phyloP scores from a whole-genome alignment of 2,888 invertebrate genomes.

The Stenodera caucasica region DNA sequence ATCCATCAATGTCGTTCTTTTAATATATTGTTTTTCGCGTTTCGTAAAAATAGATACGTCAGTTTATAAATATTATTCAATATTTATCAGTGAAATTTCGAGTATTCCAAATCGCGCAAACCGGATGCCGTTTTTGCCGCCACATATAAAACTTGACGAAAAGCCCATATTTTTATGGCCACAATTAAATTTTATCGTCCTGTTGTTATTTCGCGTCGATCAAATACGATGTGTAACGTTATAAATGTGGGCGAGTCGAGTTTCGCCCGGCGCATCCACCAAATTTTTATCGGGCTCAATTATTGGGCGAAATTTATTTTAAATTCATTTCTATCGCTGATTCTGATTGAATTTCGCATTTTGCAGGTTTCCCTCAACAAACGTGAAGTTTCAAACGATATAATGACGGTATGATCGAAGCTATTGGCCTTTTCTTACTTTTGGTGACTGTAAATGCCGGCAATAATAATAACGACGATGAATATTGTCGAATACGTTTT shows the following conservation, averaged over 20 bases:
- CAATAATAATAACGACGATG: constrained; percentile 47
- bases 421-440: constrained; percentile 53
- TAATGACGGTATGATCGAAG: constrained; percentile 54
- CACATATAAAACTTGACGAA: background rate
- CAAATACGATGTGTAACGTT: no score
- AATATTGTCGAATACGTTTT: constrained; percentile 45
- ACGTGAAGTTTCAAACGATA: constrained; percentile 32
- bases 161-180: no score
- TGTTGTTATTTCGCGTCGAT: no score
- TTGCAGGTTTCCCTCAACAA: constrained; percentile 39
- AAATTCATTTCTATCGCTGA: no score
- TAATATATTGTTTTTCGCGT: background rate
- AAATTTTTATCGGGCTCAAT: background rate
- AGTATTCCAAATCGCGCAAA: no score
- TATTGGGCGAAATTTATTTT: no score
- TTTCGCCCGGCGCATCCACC: constrained; percentile 1
- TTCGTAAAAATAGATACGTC: no score
- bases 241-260: no score
- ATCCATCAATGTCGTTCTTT: background rate
- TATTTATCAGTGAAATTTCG: no score
- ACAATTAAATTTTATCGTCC: no score
- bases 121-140: background rate
- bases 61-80: no score
- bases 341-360: no score
- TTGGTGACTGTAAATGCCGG: constrained; percentile 58